phyloP scores from a whole-genome alignment of 2,888 invertebrate species.

The Gibbula magus region DNA sequence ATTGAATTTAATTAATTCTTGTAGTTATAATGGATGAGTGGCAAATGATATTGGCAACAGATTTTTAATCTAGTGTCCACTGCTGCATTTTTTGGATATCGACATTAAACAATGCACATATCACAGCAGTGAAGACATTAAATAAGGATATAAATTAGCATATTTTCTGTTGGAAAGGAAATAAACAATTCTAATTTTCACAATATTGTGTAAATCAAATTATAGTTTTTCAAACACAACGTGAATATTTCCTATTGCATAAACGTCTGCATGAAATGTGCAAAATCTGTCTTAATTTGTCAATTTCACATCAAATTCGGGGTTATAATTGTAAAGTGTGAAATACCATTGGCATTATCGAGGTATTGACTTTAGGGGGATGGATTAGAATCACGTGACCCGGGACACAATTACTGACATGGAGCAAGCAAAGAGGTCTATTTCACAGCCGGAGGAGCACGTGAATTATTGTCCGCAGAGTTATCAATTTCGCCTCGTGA shows the following conservation, averaged over 20 bases:
- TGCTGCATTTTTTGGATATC: no score
- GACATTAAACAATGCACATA: no score
- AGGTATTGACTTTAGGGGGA: neutral
- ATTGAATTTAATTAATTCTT: no score
- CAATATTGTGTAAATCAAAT: no score
- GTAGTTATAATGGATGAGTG: no score
- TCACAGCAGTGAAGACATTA: no score
- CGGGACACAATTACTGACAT: conserved; percentile 12
- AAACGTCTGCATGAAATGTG: neutral
- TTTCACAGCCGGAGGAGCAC: conserved; percentile 1
- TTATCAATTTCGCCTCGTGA: conserved; percentile 2
- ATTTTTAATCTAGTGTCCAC: no score
- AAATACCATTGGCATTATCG: neutral
- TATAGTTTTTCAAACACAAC: no score
- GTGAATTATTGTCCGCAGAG: conserved; percentile 5
- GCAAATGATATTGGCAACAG: no score
- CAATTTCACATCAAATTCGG: neutral
- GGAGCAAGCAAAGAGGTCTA: conserved; percentile 11
- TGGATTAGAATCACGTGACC: conserved; percentile 11
- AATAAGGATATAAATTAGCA: neutral
- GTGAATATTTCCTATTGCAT: no score
- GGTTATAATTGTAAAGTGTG: neutral
- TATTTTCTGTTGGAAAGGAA: neutral
- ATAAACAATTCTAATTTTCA: no score
- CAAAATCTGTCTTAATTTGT: neutral